phyloP scores from a whole-genome alignment of 2,797 vertebrate species.

The Phoebastria nigripes region DNA sequence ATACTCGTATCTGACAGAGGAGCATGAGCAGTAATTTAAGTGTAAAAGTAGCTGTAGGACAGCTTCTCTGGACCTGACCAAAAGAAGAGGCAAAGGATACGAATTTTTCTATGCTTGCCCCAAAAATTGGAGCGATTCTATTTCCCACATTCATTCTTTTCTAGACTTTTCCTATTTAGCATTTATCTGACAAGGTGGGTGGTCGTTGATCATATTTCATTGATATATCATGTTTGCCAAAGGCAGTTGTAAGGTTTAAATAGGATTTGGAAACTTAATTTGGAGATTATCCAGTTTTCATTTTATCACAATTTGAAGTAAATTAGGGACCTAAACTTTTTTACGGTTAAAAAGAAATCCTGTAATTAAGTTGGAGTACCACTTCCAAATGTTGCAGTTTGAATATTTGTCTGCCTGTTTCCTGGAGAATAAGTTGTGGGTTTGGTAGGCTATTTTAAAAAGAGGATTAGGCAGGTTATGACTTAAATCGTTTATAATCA shows the following conservation, averaged over 20 bases:
- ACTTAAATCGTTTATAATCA: background rate
- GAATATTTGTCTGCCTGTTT: background rate
- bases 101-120: background rate
- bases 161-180: background rate
- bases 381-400: background rate
- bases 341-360: background rate
- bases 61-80: background rate
- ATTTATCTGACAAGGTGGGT: background rate
- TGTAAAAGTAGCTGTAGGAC: background rate
- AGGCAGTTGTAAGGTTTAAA: background rate
- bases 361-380: background rate
- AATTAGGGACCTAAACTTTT: background rate
- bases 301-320: background rate
- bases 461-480: background rate
- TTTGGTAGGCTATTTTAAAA: background rate
- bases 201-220: background rate
- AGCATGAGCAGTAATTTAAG: background rate
- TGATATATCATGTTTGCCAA: background rate
- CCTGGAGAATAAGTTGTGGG: background rate
- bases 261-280: background rate
- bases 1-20: background rate
- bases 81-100: background rate
- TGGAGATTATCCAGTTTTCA: background rate
- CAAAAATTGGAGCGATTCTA: rapidly evolving
- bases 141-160: background rate